Percentiles rank a stretch among this genome's conserved stretches.
These are phyloP conservation scores for Stenolophus ochropezus DNA, from an alignment of 2,888 invertebrate species.

Conservation along the genomic window DNA sequence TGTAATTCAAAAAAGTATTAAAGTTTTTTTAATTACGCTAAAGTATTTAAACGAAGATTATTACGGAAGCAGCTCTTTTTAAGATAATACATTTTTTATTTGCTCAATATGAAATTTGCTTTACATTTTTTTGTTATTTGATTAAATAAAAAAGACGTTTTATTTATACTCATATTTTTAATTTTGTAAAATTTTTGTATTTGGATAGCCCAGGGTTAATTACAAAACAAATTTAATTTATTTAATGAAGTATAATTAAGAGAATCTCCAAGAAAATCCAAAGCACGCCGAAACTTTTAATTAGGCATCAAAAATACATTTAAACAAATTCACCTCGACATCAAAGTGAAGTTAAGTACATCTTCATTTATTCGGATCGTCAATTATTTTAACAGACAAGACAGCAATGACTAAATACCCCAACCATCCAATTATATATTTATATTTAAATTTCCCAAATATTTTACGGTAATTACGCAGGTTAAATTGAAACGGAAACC, in stretches of 20 bases:
- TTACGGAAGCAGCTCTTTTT: too few species aligned
- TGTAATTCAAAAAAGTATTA: too few species aligned
- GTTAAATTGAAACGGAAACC: conserved; percentile 18
- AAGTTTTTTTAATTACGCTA: too few species aligned
- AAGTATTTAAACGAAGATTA: too few species aligned
- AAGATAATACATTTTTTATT: too few species aligned
- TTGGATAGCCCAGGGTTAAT: background rate
- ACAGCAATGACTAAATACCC: conserved; percentile 4
- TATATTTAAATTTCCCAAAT: conserved; percentile 19
- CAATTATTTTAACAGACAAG: conserved; percentile 7
- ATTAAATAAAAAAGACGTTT: background rate
- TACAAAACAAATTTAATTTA: conserved; percentile 9
- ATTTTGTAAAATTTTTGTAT: background rate
- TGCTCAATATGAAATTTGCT: too few species aligned
- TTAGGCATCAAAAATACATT: conserved; percentile 15
- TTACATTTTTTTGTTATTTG: too few species aligned
- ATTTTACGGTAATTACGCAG: conserved; percentile 1
- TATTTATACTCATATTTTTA: background rate
- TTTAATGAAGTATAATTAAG: conserved; percentile 7
- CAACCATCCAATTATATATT: background rate
- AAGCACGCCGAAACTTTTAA: conserved; percentile 1
- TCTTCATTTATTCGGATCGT: background rate
- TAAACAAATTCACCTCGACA: conserved; percentile 5
- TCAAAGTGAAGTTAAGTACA: background rate
- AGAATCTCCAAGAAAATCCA: conserved; percentile 5